Conservation (phyloP, 2,113 vertebrate species). For the Melanerpes aurifrons region DNA sequence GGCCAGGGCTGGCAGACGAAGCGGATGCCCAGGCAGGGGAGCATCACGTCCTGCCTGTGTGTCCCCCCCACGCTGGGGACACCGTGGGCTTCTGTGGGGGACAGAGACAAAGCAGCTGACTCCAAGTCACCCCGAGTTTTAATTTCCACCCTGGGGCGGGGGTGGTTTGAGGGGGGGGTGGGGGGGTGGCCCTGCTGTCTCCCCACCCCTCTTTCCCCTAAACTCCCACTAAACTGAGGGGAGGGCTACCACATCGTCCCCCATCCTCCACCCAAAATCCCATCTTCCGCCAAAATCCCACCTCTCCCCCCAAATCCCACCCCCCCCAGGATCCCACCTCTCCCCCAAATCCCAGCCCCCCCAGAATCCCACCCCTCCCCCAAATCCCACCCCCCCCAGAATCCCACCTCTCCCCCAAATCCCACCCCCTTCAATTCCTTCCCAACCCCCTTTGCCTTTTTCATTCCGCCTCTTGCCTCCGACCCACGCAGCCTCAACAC, state of each 20-base stretch:
- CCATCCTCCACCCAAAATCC: too few species aligned
- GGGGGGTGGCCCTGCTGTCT: neutral
- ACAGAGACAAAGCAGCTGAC: neutral
- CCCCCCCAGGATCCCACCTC: neutral
- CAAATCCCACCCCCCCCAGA: neutral
- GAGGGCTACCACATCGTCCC: too few species aligned
- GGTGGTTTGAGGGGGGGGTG: too few species aligned
- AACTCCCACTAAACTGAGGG: neutral
- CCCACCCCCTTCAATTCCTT: neutral
- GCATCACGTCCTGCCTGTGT: neutral
- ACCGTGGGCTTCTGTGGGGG: neutral
- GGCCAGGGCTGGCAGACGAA: neutral
- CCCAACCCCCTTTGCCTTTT: neutral
- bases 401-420: neutral
- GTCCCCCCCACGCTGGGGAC: neutral
- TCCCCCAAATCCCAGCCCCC: neutral
- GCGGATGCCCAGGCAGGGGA: neutral
- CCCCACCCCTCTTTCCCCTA: neutral
- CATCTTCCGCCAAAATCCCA: too few species aligned
- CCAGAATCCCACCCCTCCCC: too few species aligned
- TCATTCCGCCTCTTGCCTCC: neutral
- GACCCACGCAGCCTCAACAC: too few species aligned
- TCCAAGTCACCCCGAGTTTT: neutral
- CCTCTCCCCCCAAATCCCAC: too few species aligned
- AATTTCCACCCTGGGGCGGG: neutral